Evolutionary conservation across 2,888 invertebrate species (phyloP).

Genomic region (Diarsia brunnea): DNA sequence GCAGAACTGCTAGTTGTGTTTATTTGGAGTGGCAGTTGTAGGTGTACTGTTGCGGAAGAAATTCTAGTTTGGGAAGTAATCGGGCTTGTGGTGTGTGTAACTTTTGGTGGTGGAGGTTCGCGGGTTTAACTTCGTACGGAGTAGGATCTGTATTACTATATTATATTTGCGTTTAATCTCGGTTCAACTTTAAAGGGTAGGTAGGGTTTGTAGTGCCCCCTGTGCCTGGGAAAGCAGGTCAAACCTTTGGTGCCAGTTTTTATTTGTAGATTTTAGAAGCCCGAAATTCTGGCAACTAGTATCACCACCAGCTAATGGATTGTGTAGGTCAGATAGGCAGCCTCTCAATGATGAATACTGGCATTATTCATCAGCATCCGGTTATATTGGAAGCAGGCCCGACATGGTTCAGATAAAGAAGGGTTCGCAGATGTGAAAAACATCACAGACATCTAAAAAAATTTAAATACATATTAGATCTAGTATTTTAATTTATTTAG

Average conservation of each 20-base stretch:
- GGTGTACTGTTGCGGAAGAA: conserved; percentile 17
- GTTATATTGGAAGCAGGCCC: not conserved
- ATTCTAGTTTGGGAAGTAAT: conserved; percentile 37
- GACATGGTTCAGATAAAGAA: no score
- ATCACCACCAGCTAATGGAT: not conserved
- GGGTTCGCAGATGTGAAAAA: no score
- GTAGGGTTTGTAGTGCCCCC: not conserved
- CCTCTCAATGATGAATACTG: not conserved
- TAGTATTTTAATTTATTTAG: no score
- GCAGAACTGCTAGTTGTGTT: conserved; percentile 35
- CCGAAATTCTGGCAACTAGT: not conserved
- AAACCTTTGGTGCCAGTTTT: not conserved
- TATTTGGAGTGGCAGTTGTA: conserved; percentile 29
- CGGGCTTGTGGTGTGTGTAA: conserved; percentile 10
- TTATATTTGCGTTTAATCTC: not conserved
- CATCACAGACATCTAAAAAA: no score
- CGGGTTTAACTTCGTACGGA: not conserved
- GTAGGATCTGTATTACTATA: not conserved
- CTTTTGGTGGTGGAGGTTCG: conserved; percentile 2
- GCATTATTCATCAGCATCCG: not conserved
- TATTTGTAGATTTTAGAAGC: not conserved
- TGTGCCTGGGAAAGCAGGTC: not conserved
- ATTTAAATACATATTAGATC: no score
- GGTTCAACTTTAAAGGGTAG: not conserved
- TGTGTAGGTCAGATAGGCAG: not conserved